Percentiles rank a stretch among this genome's conserved stretches.
Evolutionary conservation across 2,113 vertebrate genomes (phyloP).

Genomic region (Pollimyrus isidori): DNA sequence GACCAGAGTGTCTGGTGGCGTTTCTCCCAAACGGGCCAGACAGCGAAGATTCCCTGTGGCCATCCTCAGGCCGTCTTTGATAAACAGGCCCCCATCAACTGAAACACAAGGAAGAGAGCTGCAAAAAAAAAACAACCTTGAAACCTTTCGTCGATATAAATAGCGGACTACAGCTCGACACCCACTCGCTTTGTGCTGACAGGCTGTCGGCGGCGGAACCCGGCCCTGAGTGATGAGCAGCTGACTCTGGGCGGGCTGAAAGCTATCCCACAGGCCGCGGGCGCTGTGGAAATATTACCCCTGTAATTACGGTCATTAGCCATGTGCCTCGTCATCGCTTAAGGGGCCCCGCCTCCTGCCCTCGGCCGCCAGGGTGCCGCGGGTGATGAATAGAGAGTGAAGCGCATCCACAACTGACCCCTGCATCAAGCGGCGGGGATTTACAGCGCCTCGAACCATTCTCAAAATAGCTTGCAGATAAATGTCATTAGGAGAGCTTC

Average conservation of each 20-base stretch:
- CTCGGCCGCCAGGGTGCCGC: background rate
- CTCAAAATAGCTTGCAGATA: constrained; percentile 23
- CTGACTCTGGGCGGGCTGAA: constrained; percentile 31
- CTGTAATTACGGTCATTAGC: constrained; percentile 39
- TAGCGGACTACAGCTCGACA: constrained; percentile 22
- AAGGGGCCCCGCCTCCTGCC: constrained; percentile 7
- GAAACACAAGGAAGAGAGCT: background rate
- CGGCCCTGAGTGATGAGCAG: constrained; percentile 23
- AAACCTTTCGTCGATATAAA: constrained; percentile 30
- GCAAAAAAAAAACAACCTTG: background rate
- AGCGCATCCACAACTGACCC: background rate
- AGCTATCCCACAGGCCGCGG: constrained; percentile 26
- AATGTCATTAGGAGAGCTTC: constrained; percentile 20
- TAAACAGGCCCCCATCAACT: constrained; percentile 13
- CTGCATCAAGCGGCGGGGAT: constrained; percentile 2
- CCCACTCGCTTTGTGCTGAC: constrained; percentile 36
- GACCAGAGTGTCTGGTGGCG: background rate
- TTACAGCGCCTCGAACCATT: constrained; percentile 12
- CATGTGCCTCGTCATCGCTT: constrained; percentile 23
- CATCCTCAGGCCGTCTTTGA: background rate
- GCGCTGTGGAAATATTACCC: constrained; percentile 34
- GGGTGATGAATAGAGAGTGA: background rate
- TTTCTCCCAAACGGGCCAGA: background rate
- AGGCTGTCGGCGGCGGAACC: constrained; percentile 20
- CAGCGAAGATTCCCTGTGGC: constrained; percentile 20